Conservation (phyloP, 2,797 vertebrate genomes). For the Argyrosomus regius region DNA sequence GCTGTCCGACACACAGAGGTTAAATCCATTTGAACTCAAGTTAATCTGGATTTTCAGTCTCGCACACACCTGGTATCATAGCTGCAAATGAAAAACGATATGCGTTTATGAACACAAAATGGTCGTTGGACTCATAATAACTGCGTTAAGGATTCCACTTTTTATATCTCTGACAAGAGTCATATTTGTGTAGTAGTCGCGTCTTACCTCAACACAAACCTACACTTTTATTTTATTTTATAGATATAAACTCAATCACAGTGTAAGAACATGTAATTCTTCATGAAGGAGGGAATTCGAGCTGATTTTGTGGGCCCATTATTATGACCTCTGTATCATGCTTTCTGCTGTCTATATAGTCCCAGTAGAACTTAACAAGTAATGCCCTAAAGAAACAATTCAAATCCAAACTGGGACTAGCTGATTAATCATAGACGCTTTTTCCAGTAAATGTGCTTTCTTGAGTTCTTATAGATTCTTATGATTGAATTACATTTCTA, state of each 20-base stretch:
- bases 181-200: not conserved
- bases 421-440: not conserved
- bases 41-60: not conserved
- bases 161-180: not conserved
- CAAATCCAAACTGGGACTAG: not conserved
- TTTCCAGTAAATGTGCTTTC: too few species aligned
- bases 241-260: not conserved
- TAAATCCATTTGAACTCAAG: not conserved
- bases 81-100: not conserved
- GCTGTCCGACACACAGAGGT: not conserved
- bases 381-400: not conserved
- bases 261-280: too few species aligned
- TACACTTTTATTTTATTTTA: not conserved
- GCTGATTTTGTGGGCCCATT: not conserved
- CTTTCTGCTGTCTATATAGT: not conserved
- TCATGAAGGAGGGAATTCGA: not conserved
- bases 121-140: not conserved
- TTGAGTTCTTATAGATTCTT: too few species aligned
- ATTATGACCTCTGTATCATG: not conserved
- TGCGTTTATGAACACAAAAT: not conserved
- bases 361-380: not conserved
- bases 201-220: not conserved
- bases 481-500: too few species aligned
- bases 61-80: not conserved
- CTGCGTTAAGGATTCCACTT: too few species aligned